Conservation (phyloP, 2,888 invertebrate species). For the Hetaerina titia region DNA sequence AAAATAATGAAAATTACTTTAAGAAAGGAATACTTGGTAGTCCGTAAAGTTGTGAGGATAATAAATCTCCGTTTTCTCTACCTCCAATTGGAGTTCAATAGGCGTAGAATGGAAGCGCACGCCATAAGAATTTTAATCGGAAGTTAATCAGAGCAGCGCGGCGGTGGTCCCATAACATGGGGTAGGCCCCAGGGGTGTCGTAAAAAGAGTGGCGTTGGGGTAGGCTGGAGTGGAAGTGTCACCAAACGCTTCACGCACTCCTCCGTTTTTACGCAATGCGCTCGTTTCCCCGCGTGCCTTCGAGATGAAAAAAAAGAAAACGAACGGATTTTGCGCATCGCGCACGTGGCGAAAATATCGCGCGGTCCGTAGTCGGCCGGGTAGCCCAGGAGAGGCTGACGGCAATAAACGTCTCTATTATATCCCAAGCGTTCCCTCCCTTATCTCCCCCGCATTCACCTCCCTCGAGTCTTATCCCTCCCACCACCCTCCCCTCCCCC, state of each 20-base stretch:
- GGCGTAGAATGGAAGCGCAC: too few species aligned
- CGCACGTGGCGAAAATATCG: not conserved
- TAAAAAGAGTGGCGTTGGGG: not conserved
- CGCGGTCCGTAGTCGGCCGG: not conserved
- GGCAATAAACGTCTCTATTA: slow-evolving; percentile 15
- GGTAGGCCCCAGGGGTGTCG: not conserved
- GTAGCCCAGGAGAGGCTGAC: not conserved
- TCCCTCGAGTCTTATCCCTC: not conserved
- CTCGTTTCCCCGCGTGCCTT: not conserved
- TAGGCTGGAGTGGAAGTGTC: not conserved
- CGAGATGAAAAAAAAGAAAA: not conserved
- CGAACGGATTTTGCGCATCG: slow-evolving; percentile 27
- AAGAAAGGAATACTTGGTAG: too few species aligned
- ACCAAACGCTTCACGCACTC: not conserved
- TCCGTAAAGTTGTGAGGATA: too few species aligned
- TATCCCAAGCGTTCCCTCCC: not conserved
- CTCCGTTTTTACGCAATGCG: not conserved
- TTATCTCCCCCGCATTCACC: not conserved
- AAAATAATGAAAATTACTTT: too few species aligned
- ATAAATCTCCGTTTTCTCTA: too few species aligned
- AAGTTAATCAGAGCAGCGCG: too few species aligned
- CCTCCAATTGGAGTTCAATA: too few species aligned
- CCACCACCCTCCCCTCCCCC: not conserved
- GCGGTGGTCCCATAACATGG: too few species aligned
- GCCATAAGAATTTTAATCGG: too few species aligned